Base-by-base conservation (phyloP, 1,140 invertebrate genomes). In the Glossosoma conforme region DNA sequence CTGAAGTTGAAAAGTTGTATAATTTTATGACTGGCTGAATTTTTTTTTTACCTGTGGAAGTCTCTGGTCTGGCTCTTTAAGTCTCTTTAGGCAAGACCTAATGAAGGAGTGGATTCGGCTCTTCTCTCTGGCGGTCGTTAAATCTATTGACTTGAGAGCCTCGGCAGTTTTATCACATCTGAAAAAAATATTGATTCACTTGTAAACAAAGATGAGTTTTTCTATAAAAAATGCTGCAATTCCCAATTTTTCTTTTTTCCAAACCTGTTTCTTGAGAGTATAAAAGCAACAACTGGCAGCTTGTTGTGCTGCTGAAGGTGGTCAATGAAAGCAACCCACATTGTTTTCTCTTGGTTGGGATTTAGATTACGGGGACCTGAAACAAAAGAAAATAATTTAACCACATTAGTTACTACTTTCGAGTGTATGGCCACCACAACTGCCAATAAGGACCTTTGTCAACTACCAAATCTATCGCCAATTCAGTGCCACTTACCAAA, bases 1-100 rank as follows among this genome's bases (percentile, higher is more conserved):
- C n/a, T n/a, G n/a, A n/a, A n/a, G n/a, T n/a, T n/a, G n/a, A n/a
- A n/a, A n/a, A n/a, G n/a, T n/a, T n/a, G n/a, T n/a, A n/a, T n/a
- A n/a, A n/a, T n/a, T n/a, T n/a, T n/a, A n/a, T n/a, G n/a, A n/a
- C n/a, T n/a, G n/a, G n/a, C n/a, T n/a, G n/a, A n/a, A n/a, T n/a
- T n/a, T n/a, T n/a, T n/a, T n/a, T n/a, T n/a, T n/a, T 45, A 94
- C 91, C 77, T 99, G 96, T 2, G 95, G 94, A 44, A 98, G 75
- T 52, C 83, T 76, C 59, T 84, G 80, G 69, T 99, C 96, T 1
- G 85, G 79, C 38, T 85, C 84, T 63, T 95, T 96, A 0, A 99
- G 70, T 57, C 83, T 80, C 38, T 82, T 79, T 8, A 97, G 79
- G 61, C 90, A 91, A 54, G 81, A 80, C 56, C 87, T 80, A 59